Base-by-base conservation (phyloP, 2,797 vertebrate species). In the Lophius americanus region DNA sequence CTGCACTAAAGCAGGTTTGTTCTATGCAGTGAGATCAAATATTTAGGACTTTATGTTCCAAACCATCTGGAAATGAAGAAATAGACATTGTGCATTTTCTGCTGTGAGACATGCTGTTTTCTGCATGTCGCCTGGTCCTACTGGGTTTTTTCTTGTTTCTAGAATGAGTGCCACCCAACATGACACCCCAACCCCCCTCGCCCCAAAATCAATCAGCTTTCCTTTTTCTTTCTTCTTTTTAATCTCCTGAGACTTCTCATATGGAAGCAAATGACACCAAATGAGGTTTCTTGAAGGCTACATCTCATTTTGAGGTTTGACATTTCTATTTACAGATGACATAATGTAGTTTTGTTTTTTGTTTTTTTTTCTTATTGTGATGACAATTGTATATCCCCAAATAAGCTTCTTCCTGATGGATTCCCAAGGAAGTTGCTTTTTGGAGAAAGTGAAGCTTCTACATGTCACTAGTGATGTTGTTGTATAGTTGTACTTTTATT, bases 401-500 rank as follows among this genome's bases (percentile, higher is more conserved):
- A 74, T 46, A 64, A 75, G 68, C 77, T 57, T 76, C 52, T 79
- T 60, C 73, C 43, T 57, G 50, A 52, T 62, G 32, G 56, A 38
- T 75, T 56, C 32, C 42, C 9, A 35, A 48, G 76, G 75, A 63
- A 73, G 55, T 62, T 63, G 57, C 68, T 82, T 70, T 75, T 82
- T 83, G 70, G 75, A 74, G 57, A 56, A 67, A 65, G 74, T 84
- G 75, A 91, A 85, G 83, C 87, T 89, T 81, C 82, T 84, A 84
- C 88, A 87, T 85, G 85, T 90, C 86, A 81, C 73, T 78, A 56
- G 85, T 86, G 75, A 83, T 83, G 80, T 84, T 88, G 55, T 80
- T 91, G 88, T 92, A 89, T 90, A 88, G 86, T 82, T 87, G 79
- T 89, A 75, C 77, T 89, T 80, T 84, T 69, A 65, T 41, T 85